Evolutionary conservation across 2,113 vertebrate genomes (phyloP), one percentile per base, ranked within the genome.

Genomic region (Azemiops feae): DNA sequence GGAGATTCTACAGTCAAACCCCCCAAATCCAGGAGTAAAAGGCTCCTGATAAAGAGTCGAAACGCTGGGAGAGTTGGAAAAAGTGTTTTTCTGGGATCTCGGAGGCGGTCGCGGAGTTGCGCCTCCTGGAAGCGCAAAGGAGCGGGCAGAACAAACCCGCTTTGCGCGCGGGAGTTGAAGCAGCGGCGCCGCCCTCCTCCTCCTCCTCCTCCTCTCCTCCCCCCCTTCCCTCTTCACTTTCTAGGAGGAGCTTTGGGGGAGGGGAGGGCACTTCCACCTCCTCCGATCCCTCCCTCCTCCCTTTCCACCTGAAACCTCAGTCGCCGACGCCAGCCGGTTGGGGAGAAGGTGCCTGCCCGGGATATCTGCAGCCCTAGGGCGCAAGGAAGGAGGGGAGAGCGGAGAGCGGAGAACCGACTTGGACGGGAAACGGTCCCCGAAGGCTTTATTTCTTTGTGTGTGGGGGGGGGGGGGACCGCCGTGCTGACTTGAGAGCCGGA

Each of bases 261-360:
- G 85, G 39, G 39, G 18, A 47, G 43, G 47, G 23, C 10, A 0
- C 85, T 30, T 20, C 20, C n/a, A 3, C 22, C 45, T 1, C 9
- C 45, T 45, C 39, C 85, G 30, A 20, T 2, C 69, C 69, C 16
- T 34, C 20, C n/a, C 69, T 74, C n/a, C 64, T 74, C n/a, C 11
- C 60, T n/a, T 39, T 74, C 69, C 69, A 74, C 69, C 69, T 74
- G 69, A 16, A 74, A 20, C 16, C n/a, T 1, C 69, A 39, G 14
- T 39, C n/a, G 1, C 69, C n/a, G 20, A 8, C 69, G 5, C 16
- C 0, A 34, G 2, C 30, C 30, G 0, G 1, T 5, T 12, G 4
- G 16, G 69, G 1, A 39, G n/a, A 39, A 6, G 69, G 18, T 18
- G 69, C 14, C 69, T 39, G 16, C 18, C 16, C 69, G 2, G n/a